Percentiles rank a stretch among this genome's conserved stretches.
Conservation (phyloP, 1,140 invertebrate genomes). For the Macrocentrus cingulum region DNA sequence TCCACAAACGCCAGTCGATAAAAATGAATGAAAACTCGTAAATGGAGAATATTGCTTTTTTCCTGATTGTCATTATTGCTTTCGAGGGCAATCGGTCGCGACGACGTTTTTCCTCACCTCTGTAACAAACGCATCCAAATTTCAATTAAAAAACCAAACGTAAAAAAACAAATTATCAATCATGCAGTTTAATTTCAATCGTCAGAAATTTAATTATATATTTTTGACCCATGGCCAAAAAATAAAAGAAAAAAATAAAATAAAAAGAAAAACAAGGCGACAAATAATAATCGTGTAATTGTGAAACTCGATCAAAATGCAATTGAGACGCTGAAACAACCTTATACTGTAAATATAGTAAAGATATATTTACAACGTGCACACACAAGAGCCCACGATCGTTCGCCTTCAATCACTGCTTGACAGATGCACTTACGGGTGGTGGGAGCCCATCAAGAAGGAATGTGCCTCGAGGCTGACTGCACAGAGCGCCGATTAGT, state of each 20-base stretch:
- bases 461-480: constrained; percentile 43
- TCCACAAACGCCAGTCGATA: constrained; percentile 13
- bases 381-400: constrained; percentile 41
- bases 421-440: constrained; percentile 54
- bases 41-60: constrained; percentile 29
- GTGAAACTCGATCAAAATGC: constrained; percentile 51
- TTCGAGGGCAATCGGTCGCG: constrained; percentile 20
- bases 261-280: constrained; percentile 21
- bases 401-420: constrained; percentile 55
- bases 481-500: constrained; percentile 20
- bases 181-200: too few species aligned
- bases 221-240: too few species aligned
- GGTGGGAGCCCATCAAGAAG: constrained; percentile 42
- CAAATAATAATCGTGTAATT: constrained; percentile 47
- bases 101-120: too few species aligned
- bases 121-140: too few species aligned
- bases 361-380: constrained; percentile 40
- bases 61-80: constrained; percentile 25
- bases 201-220: too few species aligned
- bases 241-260: too few species aligned
- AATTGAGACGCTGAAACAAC: constrained; percentile 48
- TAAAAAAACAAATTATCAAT: too few species aligned
- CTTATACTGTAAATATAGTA: constrained; percentile 34
- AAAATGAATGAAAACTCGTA: constrained; percentile 18
- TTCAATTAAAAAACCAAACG: too few species aligned